These are phyloP conservation scores for Orientallactaga sibirica DNA, from an alignment of 2,797 vertebrate genomes.

Conservation along the genomic window DNA sequence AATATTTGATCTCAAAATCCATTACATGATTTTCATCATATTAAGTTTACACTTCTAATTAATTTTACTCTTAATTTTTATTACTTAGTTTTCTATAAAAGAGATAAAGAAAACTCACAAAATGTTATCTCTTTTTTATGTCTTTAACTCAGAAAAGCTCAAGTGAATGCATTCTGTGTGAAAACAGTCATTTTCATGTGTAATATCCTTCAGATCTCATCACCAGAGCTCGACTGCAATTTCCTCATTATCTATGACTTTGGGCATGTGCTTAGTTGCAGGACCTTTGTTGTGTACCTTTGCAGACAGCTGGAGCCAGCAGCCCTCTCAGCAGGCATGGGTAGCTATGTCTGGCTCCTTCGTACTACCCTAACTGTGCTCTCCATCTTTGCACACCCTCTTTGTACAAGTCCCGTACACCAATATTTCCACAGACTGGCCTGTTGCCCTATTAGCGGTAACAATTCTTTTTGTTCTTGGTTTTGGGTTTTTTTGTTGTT, in stretches of 20 bases:
- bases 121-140: conserved; percentile 33
- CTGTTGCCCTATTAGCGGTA: neutral
- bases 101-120: neutral
- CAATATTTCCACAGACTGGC: neutral
- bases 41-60: conserved; percentile 63
- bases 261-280: neutral
- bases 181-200: conserved; percentile 58
- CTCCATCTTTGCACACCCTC: neutral
- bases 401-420: neutral
- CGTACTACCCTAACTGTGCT: neutral
- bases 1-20: conserved; percentile 54
- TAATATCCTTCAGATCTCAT: conserved; percentile 61
- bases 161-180: neutral
- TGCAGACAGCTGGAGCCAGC: neutral
- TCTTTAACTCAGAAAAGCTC: neutral
- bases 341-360: neutral
- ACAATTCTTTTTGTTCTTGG: neutral
- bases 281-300: rapidly evolving
- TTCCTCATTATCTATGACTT: conserved; percentile 27
- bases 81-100: conserved; percentile 56
- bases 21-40: conserved; percentile 55
- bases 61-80: conserved; percentile 32
- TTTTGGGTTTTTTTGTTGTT: neutral
- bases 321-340: neutral
- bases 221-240: neutral